Base-by-base conservation (phyloP, 2,113 vertebrate genomes). In the Corythoichthys haematopterus region DNA sequence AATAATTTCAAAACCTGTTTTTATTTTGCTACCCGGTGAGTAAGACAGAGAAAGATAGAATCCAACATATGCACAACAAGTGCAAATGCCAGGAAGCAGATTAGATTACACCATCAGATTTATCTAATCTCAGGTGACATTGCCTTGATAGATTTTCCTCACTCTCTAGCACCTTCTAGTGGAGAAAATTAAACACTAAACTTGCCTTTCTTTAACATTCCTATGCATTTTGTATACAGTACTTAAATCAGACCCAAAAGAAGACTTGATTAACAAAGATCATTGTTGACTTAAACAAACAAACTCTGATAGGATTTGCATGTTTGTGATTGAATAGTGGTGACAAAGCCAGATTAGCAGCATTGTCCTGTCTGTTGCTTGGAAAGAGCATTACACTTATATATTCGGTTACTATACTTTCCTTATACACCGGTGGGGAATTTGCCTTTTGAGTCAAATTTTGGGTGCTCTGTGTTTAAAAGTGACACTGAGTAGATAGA, bases 91-190 rank as follows among this genome's bases (percentile, higher is more conserved):
- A 76, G 80, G 71, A 84, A 81, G 64, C 81, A 65, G 73, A 62
- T 62, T 73, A 88, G 87, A 87, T 89, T 90, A 87, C 67, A 80
- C 60, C 70, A 74, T 35, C 75, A 84, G 85, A 87, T 90, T 88
- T 80, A 71, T 80, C 80, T 90, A 91, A 89, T 90, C 88, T 80
- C 85, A 87, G 85, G 85, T 90, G 88, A 90, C 87, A 84, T 81
- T 89, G 85, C 52, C 62, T 53, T 71, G 71, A 75, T 79, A 84
- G 80, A 74, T 60, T 61, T 20, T 0, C 28, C 57, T 37, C 46
- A 50, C 60, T 46, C 40, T 46, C 45, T 20, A 46, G 60, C 60
- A 70, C 80, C 82, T 66, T 66, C 83, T 74, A 70, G 70, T 80
- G 87, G 81, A 33, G 43, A 46, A 33, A 11, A 33, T 62, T 62